phyloP scores from a whole-genome alignment of 1,140 invertebrate species.

The Agrypnia vestita region DNA sequence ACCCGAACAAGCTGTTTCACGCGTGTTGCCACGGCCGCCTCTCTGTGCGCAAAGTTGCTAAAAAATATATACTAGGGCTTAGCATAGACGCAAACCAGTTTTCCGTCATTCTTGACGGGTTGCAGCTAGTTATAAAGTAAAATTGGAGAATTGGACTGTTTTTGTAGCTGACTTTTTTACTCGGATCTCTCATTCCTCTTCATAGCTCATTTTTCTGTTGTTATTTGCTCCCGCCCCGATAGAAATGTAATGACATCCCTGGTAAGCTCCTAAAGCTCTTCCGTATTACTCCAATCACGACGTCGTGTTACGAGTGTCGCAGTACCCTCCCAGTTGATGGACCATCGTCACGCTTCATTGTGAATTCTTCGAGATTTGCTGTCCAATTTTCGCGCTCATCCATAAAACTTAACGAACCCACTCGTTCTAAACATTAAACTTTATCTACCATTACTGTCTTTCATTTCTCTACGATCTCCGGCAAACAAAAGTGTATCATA shows the following conservation, averaged over 20 bases:
- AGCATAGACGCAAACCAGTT: too few relatives aligned
- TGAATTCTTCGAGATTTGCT: constrained; percentile 27
- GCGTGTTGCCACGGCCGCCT: too few relatives aligned
- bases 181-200: not conserved
- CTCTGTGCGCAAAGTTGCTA: too few relatives aligned
- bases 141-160: too few relatives aligned
- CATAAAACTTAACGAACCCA: constrained; percentile 40
- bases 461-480: constrained; percentile 4
- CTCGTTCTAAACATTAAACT: constrained; percentile 41
- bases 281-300: not conserved
- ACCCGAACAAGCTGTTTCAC: too few relatives aligned
- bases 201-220: not conserved
- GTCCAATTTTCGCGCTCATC: constrained; percentile 37
- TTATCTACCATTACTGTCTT: constrained; percentile 31
- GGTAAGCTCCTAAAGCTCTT: constrained; percentile 17
- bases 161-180: not conserved
- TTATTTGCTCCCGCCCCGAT: constrained; percentile 6
- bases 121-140: too few relatives aligned
- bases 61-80: too few relatives aligned
- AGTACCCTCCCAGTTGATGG: not conserved
- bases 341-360: constrained; percentile 7
- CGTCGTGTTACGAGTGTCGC: constrained; percentile 1
- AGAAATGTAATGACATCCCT: constrained; percentile 29
- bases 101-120: too few relatives aligned
- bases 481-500: constrained; percentile 30